Base-by-base conservation (phyloP, 2,888 invertebrate genomes). In the Eristalis pertinax region DNA sequence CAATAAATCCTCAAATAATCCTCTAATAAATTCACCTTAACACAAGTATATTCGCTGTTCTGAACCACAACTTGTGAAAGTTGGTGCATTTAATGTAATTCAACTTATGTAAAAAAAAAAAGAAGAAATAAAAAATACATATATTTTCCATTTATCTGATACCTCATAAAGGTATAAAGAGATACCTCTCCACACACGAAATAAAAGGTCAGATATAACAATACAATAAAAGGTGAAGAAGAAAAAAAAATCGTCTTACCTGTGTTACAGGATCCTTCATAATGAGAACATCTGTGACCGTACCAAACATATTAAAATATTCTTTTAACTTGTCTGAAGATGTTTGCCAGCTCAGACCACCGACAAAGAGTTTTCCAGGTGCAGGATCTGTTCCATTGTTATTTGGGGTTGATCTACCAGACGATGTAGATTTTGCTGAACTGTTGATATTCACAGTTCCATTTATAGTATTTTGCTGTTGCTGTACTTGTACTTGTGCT, bases 211-310 rank as follows among this genome's bases (percentile, higher is more conserved):
- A 65, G 64, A 68, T 64, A 73, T 63, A 19, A 72, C 35, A 50
- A 4, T 58, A 38, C 38, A 56, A 32, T 32, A 32, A 32, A 32
- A 32, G 32, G 32, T 32, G 32, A 64, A 74, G 4, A 43, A 80
- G 41, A 60, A 63, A 35, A 69, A 74, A 63, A 60, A 60, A 68
- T 67, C 50, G 68, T 80, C 93, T 94, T 94, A 98, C 98, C 97
- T 97, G 97, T 89, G 98, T 98, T 56, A 97, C 96, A 0, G 98
- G 98, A 93, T 98, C 98, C 94, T 98, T 98, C 98, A 98, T 98
- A 91, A 98, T 98, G 88, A 98, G 95, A 78, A 98, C 98, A 92
- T 98, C 98, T 41, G 97, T 97, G 89, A 98, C 97, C 5, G 96
- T 96, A 81, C 98, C 98, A 91, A 97, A 98, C 96, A 97, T 97